Evolutionary conservation across 1,140 invertebrate species (phyloP).

Genomic region (Dryas iulia): DNA sequence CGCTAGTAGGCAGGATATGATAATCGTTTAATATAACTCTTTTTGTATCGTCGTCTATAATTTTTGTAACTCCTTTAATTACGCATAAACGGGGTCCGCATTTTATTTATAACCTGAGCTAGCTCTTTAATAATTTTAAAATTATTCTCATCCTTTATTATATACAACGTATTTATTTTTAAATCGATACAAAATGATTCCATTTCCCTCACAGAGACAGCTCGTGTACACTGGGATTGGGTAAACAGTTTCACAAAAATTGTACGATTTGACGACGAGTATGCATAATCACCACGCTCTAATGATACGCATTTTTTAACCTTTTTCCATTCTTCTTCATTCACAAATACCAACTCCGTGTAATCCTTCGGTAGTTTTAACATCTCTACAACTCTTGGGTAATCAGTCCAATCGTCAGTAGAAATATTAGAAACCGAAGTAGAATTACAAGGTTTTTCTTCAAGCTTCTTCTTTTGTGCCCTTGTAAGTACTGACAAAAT

Average conservation of each 20-base stretch:
- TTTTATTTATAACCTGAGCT: constrained; percentile 18
- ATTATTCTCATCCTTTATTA: too few relatives aligned
- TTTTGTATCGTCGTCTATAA: constrained; percentile 9
- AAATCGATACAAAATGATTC: constrained; percentile 8
- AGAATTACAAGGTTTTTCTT: too few relatives aligned
- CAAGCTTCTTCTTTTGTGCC: too few relatives aligned
- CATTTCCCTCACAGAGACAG: constrained; percentile 19
- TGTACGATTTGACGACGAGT: constrained; percentile 1
- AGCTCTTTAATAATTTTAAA: constrained; percentile 12
- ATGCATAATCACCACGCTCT: constrained; percentile 10
- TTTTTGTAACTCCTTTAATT: constrained; percentile 13
- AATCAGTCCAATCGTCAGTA: too few relatives aligned
- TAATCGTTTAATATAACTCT: constrained; percentile 17
- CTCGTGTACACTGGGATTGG: constrained; percentile 14
- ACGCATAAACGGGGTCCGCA: constrained; percentile 5
- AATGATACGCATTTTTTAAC: background rate
- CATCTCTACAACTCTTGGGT: too few relatives aligned
- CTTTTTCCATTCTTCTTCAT: constrained; percentile 5
- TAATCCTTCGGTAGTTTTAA: too few relatives aligned
- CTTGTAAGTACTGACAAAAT: too few relatives aligned
- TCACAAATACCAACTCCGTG: constrained; percentile 27
- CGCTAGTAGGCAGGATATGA: constrained; percentile 14
- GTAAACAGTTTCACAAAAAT: constrained; percentile 16
- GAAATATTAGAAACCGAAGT: too few relatives aligned
- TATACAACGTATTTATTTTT: constrained; percentile 12